Conservation (phyloP, 1,140 invertebrate genomes). For the Ceratina australensis region DNA sequence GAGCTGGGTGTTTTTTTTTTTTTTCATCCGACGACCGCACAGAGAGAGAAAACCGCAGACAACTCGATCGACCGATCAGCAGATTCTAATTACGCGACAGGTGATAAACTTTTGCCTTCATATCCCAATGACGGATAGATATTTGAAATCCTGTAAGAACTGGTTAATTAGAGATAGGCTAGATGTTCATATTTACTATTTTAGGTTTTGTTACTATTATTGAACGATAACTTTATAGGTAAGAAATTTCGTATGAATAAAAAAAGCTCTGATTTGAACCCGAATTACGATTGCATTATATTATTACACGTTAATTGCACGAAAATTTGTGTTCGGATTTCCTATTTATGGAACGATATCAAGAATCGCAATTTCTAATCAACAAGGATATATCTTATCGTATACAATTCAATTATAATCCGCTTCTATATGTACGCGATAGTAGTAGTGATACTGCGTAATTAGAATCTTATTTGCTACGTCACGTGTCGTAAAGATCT, state of each 20-base stretch:
- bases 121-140: not conserved
- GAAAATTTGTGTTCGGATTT: no score
- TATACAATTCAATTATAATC: not conserved
- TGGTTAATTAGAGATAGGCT: not conserved
- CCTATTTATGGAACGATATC: no score
- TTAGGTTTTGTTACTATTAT: no score
- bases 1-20: constrained; percentile 46
- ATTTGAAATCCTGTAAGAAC: not conserved
- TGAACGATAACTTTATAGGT: no score
- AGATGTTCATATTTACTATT: no score
- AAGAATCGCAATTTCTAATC: not conserved
- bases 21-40: constrained; percentile 43
- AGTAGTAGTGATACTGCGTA: no score
- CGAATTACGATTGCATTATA: no score
- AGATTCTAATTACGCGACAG: constrained; percentile 54
- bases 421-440: not conserved
- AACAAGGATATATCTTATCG: not conserved
- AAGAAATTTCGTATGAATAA: no score
- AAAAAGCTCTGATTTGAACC: no score
- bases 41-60: constrained; percentile 56
- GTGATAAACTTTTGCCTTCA: constrained; percentile 46
- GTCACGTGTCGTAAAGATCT: not conserved
- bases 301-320: no score
- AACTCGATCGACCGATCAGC: constrained; percentile 54
- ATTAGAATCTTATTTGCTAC: not conserved